Conservation (phyloP, 2,113 vertebrate genomes). For the Oreocharis arfaki region DNA sequence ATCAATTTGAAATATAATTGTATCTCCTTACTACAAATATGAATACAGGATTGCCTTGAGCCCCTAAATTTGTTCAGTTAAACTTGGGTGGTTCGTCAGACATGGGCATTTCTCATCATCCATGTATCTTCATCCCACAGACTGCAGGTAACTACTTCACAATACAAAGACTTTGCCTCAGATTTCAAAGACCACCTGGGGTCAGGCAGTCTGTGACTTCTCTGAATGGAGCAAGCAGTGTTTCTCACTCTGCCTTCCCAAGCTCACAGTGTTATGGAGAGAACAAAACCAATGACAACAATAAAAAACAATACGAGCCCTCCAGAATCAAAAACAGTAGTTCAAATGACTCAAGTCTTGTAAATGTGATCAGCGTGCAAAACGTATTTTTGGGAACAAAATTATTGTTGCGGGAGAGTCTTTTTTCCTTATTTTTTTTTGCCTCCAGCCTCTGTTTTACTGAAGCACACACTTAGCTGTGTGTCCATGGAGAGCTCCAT, state of each 20-base stretch:
- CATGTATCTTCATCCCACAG: not conserved
- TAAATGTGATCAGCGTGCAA: not conserved
- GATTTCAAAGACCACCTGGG: not conserved
- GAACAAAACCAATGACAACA: not conserved
- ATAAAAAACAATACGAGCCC: not conserved
- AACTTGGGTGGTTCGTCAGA: not conserved
- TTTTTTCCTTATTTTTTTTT: rapidly evolving
- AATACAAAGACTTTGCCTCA: not conserved
- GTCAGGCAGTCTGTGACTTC: not conserved
- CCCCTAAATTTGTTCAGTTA: not conserved
- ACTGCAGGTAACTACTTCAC: not conserved
- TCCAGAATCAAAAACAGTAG: not conserved
- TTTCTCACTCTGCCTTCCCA: not conserved
- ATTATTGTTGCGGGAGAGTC: rapidly evolving
- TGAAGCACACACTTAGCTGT: not conserved
- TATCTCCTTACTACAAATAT: not conserved
- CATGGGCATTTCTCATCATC: rapidly evolving
- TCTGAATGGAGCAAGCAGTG: not conserved
- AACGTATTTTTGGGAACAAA: not conserved
- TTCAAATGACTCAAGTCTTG: not conserved
- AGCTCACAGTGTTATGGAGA: not conserved
- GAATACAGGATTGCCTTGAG: not conserved
- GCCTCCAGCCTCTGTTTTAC: not conserved
- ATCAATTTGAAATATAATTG: not conserved
- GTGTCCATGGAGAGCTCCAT: not conserved